phyloP scores from a whole-genome alignment of 2,888 invertebrate genomes.

The Clusia tigrina region DNA sequence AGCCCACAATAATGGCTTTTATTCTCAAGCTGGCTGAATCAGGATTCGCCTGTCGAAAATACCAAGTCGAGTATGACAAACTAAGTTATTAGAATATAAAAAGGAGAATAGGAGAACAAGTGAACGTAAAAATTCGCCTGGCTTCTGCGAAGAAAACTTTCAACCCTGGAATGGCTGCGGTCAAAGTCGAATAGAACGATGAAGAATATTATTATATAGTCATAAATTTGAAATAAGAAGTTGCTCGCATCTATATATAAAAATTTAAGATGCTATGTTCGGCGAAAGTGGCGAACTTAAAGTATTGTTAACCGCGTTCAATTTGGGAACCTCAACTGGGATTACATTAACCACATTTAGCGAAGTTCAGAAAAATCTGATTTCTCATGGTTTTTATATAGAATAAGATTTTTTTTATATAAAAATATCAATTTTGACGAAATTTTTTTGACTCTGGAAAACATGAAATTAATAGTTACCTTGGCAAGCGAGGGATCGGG shows the following conservation, averaged over 20 bases:
- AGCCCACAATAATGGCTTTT: conserved; percentile 15
- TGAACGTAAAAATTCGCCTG: too few species aligned
- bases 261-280: conserved; percentile 27
- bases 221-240: conserved; percentile 13
- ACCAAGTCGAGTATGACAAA: conserved; percentile 52
- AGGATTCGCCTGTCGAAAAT: conserved; percentile 42
- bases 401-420: too few species aligned
- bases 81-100: conserved; percentile 53
- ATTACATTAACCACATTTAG: too few species aligned
- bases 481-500: too few species aligned
- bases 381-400: too few species aligned
- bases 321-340: too few species aligned
- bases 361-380: too few species aligned
- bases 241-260: conserved; percentile 14
- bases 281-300: too few species aligned
- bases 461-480: too few species aligned
- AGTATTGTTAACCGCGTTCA: too few species aligned
- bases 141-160: too few species aligned
- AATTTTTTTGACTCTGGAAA: too few species aligned
- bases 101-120: conserved; percentile 44
- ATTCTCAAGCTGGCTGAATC: background rate
- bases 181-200: background rate
- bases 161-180: background rate
- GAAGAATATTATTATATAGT: background rate
- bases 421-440: conserved; percentile 25